Base-by-base conservation (phyloP, 2,113 vertebrate genomes). In the Cranoglanis bouderius region DNA sequence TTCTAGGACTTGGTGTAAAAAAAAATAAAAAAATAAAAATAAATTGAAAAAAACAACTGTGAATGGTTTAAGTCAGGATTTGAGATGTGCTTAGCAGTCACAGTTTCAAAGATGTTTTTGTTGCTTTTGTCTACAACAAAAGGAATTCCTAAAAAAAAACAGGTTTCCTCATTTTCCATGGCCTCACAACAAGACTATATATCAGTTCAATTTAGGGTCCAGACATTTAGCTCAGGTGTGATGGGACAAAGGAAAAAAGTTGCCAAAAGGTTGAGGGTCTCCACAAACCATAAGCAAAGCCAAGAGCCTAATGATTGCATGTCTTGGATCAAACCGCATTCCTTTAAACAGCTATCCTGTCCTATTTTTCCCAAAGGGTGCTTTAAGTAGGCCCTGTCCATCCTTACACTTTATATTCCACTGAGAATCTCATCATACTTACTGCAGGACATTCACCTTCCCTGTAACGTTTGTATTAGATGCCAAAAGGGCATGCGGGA, bases 401-500 rank as follows among this genome's bases (percentile, higher is more conserved):
- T 72, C 35, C 78, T 70, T 88, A 72, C 51, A 59, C 65, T 88
- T 70, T 57, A 70, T 55, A 21, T 32, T 70, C 49, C 78, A 21
- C 78, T 57, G 35, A 72, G 49, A 82, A 67, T 51, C 29, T 67
- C 63, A 35, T 57, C 35, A 70, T 82, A 43, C 61, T 82, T 88
- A 82, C 67, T 82, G 46, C 78, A 82, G 43, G 46, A 16, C 61
- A 40, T 57, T 53, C n/a, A 43, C 67, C n/a, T 57, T 38, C 61
- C 16, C 49, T 53, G 8, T 19, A 88, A 53, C 24, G 4, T 82
- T 87, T 82, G 63, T 55, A 43, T 26, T 82, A 14, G 19, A 61
- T 40, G 61, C 38, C 53, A 81, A 82, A 46, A 86, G 72, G 85
- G 32, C 85, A 77, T 13, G 59, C 29, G 78, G 86, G 78, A 53